Percentiles rank a stretch among this genome's conserved stretches.
Evolutionary conservation across 2,113 vertebrate genomes (phyloP).

Genomic region (Sclerurus mexicanus): DNA sequence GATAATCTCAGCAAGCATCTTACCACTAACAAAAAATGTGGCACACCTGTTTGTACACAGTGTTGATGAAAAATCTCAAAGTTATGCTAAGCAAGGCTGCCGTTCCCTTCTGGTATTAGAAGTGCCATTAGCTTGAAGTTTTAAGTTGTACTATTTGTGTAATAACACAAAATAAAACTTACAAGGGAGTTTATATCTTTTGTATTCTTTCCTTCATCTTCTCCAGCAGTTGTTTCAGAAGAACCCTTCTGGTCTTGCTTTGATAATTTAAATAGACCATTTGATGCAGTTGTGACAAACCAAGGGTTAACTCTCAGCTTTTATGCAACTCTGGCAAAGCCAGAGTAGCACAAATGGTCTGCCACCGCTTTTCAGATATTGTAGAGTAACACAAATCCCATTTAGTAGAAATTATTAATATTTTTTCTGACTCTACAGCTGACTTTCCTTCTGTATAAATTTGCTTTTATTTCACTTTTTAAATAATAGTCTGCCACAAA

Average conservation of each 20-base stretch:
- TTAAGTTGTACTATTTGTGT: background rate
- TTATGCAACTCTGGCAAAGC: background rate
- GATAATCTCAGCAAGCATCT: background rate
- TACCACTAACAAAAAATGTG: background rate
- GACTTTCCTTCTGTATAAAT: background rate
- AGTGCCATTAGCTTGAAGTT: constrained; percentile 6
- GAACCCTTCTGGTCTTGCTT: background rate
- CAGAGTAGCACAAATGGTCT: background rate
- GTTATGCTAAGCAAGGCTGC: background rate
- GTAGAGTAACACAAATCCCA: background rate
- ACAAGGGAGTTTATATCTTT: background rate
- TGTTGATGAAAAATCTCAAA: constrained; percentile 15
- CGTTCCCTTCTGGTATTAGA: constrained; percentile 21
- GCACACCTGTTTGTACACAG: background rate
- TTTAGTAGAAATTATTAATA: background rate
- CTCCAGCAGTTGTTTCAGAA: background rate
- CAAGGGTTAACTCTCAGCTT: background rate
- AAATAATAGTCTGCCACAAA: background rate
- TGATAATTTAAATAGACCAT: background rate
- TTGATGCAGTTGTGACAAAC: background rate
- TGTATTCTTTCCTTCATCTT: background rate
- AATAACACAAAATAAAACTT: background rate
- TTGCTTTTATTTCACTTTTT: background rate
- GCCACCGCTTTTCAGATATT: background rate
- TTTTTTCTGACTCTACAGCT: background rate